Base-by-base conservation (phyloP, 2,888 invertebrate species). In the Philonicus albiceps region DNA sequence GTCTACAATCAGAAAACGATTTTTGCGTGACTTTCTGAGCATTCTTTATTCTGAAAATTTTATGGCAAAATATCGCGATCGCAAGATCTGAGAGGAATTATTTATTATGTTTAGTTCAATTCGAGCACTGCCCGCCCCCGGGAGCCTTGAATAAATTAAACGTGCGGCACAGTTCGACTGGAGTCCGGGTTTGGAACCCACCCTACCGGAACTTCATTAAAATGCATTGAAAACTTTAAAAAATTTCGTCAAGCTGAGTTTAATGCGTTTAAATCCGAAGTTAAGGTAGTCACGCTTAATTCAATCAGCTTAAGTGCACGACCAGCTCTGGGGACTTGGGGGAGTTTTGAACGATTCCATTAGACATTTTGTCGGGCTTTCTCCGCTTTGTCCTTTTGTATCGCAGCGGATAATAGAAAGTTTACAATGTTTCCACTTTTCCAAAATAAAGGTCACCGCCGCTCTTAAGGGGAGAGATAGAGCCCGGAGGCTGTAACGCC, bases 231-330 rank as follows among this genome's bases (percentile, higher is more conserved):
- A 34, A 76, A 76, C 40, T 76, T 75, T 74, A 74, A 74, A 43
- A 40, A 43, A 37, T 76, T 40, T 19, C 40, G 2, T 13, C 11
- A 8, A 76, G 40, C 19, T 76, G 22, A 2, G 27, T 76, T 31
- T 13, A 74, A 34, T 3, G 74, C 74, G 3, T 19, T 19, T 75
- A 7, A 49, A 64, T 8, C 43, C 4, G 16, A 37, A 76, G 22
- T 40, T 19, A 40, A 76, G 76, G 76, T 76, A 43, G 43, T 19
- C 37, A n/a, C 34, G n/a, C 40, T 76, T 76, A 76, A 76, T 43
- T 76, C 76, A 76, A 76, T 76, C 76, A 40, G 76, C 19, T 19
- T 76, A 76, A 76, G 76, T 76, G 76, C 76, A 76, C 37, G 37
- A 34, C 37, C 75, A 75, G 53, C 53, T 19, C 16, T 3, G 16